Conservation (phyloP, 2,797 vertebrate species). For the Periparus ater region DNA sequence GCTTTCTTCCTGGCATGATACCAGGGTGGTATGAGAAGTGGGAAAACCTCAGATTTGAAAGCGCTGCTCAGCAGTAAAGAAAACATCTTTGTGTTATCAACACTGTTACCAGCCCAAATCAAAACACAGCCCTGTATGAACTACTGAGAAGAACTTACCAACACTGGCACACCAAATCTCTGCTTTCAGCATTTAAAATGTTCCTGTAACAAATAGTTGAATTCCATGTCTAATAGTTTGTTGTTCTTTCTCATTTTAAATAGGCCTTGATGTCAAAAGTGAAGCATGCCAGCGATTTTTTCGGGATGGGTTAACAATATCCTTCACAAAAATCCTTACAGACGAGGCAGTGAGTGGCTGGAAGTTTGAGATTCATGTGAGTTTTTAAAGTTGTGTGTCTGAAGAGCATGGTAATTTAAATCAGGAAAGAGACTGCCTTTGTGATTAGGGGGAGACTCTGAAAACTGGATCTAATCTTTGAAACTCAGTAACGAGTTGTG, state of each 20-base stretch:
- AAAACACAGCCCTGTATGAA: neutral
- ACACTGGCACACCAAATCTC: neutral
- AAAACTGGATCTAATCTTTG: neutral
- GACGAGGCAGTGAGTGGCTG: slow-evolving; percentile 99
- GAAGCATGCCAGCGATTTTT: slow-evolving; percentile 99
- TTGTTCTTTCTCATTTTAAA: neutral
- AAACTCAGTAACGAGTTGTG: neutral
- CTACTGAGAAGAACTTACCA: neutral
- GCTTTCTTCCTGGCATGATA: neutral
- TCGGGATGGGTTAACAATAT: slow-evolving; percentile 97
- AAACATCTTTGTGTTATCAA: neutral
- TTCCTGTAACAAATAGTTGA: neutral
- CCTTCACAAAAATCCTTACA: slow-evolving; percentile 99
- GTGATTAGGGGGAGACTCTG: neutral
- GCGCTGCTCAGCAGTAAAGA: neutral
- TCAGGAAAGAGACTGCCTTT: neutral
- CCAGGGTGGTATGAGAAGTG: neutral
- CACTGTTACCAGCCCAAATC: neutral
- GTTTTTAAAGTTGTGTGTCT: slow-evolving; percentile 67
- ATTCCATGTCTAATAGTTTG: neutral
- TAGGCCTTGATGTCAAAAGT: slow-evolving; percentile 99
- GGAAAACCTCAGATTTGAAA: neutral
- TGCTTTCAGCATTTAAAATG: neutral
- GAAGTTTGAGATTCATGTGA: slow-evolving; percentile 99
- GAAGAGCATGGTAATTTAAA: neutral